Base-by-base conservation (phyloP, 64 coral and sea anemone species). In the Stichodactyla helianthus region DNA sequence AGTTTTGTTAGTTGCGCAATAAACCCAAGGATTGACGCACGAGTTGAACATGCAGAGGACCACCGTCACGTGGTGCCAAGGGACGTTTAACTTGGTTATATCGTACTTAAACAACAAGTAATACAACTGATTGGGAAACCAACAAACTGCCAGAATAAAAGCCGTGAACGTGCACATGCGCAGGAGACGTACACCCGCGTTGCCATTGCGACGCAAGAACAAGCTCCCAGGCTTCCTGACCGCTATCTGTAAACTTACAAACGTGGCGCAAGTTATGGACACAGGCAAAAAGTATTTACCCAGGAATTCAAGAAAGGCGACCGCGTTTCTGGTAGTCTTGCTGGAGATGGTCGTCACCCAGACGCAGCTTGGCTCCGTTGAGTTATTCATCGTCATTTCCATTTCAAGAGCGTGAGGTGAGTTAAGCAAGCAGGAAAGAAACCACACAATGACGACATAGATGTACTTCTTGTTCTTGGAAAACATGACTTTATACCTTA, bases 371-470 rank as follows among this genome's bases (percentile, higher is more conserved):
- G 50, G 55, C 17, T 82, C 55, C 7, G 80, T 68, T 0, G 81
- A 79, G 54, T 78, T 56, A 20, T 78, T 79, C 27, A 60, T 85
- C 0, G 51, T 83, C 55, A 80, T 55, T 60, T 85, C 85, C 55
- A 96, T 96, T 85, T 96, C 94, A 4, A 96, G 53, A 44, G 91
- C 74, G 82, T 96, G 94, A 9, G 94, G 94, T 57, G 88, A 83
- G 85, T 96, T 96, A 5, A 96, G 71, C 8, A 96, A 84, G 71
- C 91, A 77, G 0, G 94, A 93, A 22, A 89, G 26, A 10, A 63
- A 7, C 94, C 94, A 96, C 17, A 96, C 76, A 28, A 82, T 53
- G 14, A 53, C 50, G 22, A 93, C 94, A 77, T 89, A 88, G 6
- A 90, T 60, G 15, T 87, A 86, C 8, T 92, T 87, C 16, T 90